Conservation (phyloP, 2,888 invertebrate species). For the Coremacera marginata region DNA sequence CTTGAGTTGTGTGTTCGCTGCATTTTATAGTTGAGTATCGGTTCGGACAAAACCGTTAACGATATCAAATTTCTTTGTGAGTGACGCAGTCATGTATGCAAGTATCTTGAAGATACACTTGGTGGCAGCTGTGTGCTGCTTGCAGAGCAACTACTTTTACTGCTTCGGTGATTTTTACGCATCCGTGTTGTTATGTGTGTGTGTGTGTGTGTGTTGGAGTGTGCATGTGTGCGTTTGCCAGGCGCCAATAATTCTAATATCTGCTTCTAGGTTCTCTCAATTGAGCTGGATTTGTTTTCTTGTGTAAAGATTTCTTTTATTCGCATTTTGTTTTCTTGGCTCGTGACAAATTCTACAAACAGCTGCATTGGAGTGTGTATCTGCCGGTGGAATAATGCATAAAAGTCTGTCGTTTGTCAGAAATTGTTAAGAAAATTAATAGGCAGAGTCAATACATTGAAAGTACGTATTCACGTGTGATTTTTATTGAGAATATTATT, state of each 20-base stretch:
- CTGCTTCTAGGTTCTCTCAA: constrained; percentile 31
- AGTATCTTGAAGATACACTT: constrained; percentile 26
- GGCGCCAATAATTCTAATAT: constrained; percentile 67
- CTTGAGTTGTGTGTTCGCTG: constrained; percentile 16
- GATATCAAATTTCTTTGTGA: constrained; percentile 30
- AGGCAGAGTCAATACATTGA: not conserved
- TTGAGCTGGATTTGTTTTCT: constrained; percentile 50
- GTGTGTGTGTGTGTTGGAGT: constrained; percentile 37
- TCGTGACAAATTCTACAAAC: constrained; percentile 48
- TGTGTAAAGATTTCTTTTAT: constrained; percentile 54
- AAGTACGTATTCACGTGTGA: too few species aligned
- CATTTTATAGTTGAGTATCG: constrained; percentile 2
- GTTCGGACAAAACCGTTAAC: constrained; percentile 19
- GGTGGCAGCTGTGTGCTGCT: constrained; percentile 17
- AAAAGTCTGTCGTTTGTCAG: not conserved
- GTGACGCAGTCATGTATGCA: not conserved
- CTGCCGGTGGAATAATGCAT: not conserved
- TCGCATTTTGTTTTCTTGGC: constrained; percentile 44
- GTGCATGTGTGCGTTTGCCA: constrained; percentile 48
- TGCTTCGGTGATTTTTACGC: not conserved
- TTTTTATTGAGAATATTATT: too few species aligned
- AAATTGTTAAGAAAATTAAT: not conserved
- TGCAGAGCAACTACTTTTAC: not conserved
- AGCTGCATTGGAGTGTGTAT: constrained; percentile 44
- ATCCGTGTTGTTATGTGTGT: not conserved